Percentiles rank a stretch among this genome's conserved stretches.
Evolutionary conservation across 1,140 invertebrate genomes (phyloP).

Genomic region (Dreissena rostriformis): DNA sequence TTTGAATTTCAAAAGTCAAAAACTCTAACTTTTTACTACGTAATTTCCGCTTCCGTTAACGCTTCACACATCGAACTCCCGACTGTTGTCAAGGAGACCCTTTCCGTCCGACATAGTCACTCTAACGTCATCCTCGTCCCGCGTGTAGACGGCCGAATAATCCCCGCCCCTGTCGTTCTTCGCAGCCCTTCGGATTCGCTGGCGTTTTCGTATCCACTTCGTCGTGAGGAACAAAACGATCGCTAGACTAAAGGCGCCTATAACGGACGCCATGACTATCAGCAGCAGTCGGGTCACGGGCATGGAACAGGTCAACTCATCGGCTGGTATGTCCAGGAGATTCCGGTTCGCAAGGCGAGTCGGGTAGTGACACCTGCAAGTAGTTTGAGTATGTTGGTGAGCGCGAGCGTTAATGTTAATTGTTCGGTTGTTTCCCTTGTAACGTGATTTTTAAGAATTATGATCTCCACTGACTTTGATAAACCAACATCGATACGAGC

Average conservation of each 20-base stretch:
- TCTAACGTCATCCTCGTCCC: constrained; percentile 34
- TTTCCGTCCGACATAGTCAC: constrained; percentile 30
- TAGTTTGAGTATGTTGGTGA: not conserved
- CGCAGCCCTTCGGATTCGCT: not conserved
- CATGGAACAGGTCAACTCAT: constrained; percentile 26
- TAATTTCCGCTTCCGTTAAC: too few species aligned
- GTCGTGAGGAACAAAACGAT: not conserved
- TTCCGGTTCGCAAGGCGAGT: not conserved
- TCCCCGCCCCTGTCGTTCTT: constrained; percentile 11
- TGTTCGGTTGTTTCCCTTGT: not conserved
- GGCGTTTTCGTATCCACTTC: not conserved
- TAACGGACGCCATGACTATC: not conserved
- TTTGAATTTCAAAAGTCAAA: too few species aligned
- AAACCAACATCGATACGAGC: not conserved
- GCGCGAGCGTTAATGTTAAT: not conserved
- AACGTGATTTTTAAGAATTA: not conserved
- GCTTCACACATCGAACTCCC: constrained; percentile 47
- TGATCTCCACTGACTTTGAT: not conserved
- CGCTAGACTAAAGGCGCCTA: not conserved
- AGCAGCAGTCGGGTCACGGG: not conserved
- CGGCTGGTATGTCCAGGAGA: constrained; percentile 13
- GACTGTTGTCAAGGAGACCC: constrained; percentile 9
- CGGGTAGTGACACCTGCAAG: constrained; percentile 35
- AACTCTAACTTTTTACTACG: too few species aligned
- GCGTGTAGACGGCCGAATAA: constrained; percentile 48